Percentiles rank a stretch among this genome's conserved stretches.
phyloP scores from a whole-genome alignment of 1,140 invertebrate species.

The Lordiphosa mommai region DNA sequence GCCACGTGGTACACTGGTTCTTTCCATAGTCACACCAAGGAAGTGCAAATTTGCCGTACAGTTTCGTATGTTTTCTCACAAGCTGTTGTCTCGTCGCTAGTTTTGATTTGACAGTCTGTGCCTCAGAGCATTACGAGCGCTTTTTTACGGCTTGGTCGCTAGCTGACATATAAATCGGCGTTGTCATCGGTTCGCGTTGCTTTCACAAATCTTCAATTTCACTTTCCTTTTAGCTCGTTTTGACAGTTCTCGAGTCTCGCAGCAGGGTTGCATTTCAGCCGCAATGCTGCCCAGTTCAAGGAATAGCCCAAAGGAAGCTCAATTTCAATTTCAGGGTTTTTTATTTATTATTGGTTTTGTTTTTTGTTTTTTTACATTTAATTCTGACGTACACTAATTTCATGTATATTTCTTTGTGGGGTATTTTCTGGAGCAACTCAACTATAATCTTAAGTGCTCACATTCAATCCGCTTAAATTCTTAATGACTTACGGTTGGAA shows the following conservation, averaged over 20 bases:
- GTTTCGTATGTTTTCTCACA: slow-evolving; percentile 13
- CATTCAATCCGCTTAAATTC: too few relatives aligned
- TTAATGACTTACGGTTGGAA: slow-evolving; percentile 16
- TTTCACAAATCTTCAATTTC: neutral
- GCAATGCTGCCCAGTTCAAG: slow-evolving; percentile 30
- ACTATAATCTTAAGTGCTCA: slow-evolving; percentile 25
- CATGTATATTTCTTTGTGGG: slow-evolving; percentile 12
- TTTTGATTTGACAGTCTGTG: slow-evolving; percentile 42
- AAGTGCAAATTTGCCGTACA: slow-evolving; percentile 9
- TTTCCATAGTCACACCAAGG: slow-evolving; percentile 29
- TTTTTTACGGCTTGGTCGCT: slow-evolving; percentile 15
- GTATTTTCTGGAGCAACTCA: neutral
- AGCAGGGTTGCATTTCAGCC: slow-evolving; percentile 25
- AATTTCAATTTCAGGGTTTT: slow-evolving; percentile 28
- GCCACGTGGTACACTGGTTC: slow-evolving; percentile 44
- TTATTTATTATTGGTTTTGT: slow-evolving; percentile 19
- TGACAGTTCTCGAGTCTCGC: slow-evolving; percentile 3
- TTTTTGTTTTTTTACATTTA: slow-evolving; percentile 71
- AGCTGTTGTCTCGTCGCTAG: slow-evolving; percentile 18
- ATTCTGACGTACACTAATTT: slow-evolving; percentile 68
- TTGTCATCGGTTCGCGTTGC: slow-evolving; percentile 37
- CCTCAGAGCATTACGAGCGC: slow-evolving; percentile 1
- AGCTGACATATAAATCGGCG: slow-evolving; percentile 65
- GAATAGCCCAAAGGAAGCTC: neutral
- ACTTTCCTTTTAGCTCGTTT: slow-evolving; percentile 1